Evolutionary conservation across 2,113 vertebrate genomes (phyloP).

Genomic region (Sardina pilchardus): DNA sequence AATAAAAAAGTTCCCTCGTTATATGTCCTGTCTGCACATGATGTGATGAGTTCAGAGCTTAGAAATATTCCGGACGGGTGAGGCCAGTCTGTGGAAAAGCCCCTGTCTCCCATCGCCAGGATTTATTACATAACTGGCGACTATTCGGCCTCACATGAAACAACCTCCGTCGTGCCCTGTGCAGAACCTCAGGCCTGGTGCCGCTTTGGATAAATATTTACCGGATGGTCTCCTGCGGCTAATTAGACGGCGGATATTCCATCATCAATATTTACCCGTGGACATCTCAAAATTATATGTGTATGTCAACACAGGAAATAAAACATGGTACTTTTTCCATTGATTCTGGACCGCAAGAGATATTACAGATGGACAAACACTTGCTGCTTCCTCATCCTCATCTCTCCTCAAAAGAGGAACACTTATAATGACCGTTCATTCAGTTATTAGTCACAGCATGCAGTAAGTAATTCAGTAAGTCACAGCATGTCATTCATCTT

Average conservation of each 20-base stretch:
- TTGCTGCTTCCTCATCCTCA: neutral
- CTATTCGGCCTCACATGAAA: neutral
- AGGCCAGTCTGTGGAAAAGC: neutral
- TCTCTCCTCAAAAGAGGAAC: neutral
- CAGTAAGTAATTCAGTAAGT: constrained; percentile 57
- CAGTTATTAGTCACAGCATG: constrained; percentile 40
- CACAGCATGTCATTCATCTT: constrained; percentile 19
- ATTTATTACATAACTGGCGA: neutral
- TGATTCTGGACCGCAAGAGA: neutral
- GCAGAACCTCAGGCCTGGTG: neutral
- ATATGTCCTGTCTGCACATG: neutral
- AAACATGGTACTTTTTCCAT: neutral
- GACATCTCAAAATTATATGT: neutral
- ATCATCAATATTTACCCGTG: neutral
- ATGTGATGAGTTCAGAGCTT: neutral
- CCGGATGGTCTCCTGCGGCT: neutral
- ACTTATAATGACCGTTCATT: constrained; percentile 33
- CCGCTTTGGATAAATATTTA: neutral
- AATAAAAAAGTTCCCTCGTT: neutral
- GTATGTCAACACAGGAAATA: neutral
- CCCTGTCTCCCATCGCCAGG: neutral
- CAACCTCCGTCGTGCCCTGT: neutral
- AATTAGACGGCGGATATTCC: neutral
- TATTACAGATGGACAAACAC: neutral
- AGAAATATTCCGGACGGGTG: neutral